Evolutionary conservation across 1,140 invertebrate species (phyloP).

Genomic region (Ganaspis sp.): DNA sequence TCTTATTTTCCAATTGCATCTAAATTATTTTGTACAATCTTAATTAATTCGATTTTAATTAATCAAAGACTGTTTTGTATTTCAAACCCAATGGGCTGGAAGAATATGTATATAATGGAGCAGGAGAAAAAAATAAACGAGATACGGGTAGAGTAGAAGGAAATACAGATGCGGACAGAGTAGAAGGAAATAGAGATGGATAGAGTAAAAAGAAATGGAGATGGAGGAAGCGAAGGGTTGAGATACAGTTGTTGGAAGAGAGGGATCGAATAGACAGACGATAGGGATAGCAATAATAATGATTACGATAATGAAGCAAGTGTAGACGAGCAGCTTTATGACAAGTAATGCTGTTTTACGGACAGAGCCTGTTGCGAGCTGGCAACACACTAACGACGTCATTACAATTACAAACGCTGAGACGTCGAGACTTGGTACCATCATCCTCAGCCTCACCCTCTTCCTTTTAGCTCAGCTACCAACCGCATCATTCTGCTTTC

Average conservation of each 20-base stretch:
- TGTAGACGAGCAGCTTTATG: slow-evolving; percentile 59
- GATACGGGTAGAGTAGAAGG: no score
- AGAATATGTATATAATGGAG: no score
- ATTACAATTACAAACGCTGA: slow-evolving; percentile 62
- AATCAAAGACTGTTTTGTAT: no score
- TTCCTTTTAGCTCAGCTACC: slow-evolving; percentile 42
- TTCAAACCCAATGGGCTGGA: no score
- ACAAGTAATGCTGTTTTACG: slow-evolving; percentile 65
- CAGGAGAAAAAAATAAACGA: no score
- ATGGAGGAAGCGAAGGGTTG: no score
- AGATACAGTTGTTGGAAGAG: not conserved
- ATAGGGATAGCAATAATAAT: slow-evolving; percentile 49
- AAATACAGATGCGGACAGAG: no score
- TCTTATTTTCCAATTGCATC: no score
- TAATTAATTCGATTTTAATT: no score
- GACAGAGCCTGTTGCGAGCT: slow-evolving; percentile 53
- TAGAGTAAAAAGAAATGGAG: no score
- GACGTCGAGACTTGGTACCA: slow-evolving; percentile 49
- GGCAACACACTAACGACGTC: slow-evolving; percentile 61
- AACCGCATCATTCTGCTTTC: slow-evolving; percentile 56
- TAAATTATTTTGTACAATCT: no score
- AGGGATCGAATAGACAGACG: not conserved
- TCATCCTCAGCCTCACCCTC: slow-evolving; percentile 40
- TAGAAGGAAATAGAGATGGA: no score
- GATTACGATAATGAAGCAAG: slow-evolving; percentile 45